phyloP scores from a whole-genome alignment of 92 coral and sea anemone species.

The Porites rus region DNA sequence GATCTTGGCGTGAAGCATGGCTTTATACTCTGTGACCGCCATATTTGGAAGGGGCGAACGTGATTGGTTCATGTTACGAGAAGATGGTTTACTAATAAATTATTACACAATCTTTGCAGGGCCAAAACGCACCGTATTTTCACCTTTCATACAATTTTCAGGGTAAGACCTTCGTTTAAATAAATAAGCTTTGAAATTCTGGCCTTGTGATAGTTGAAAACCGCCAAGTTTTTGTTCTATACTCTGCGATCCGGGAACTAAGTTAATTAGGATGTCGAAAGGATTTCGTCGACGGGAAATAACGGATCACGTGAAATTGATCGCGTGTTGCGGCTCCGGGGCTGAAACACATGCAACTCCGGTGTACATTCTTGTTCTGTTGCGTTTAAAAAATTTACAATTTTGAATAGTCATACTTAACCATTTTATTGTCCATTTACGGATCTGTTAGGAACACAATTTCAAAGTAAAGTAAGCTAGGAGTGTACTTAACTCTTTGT shows the following conservation, averaged over 20 bases:
- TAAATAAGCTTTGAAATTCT: too few species aligned
- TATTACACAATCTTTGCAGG: neutral
- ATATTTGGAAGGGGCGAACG: slow-evolving; percentile 42
- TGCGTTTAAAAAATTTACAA: too few species aligned
- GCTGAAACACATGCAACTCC: neutral
- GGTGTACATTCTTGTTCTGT: too few species aligned
- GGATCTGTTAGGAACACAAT: too few species aligned
- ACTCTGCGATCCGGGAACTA: slow-evolving; percentile 8
- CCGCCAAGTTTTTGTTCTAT: too few species aligned
- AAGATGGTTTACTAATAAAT: neutral
- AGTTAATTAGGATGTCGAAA: neutral
- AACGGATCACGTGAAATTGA: slow-evolving; percentile 45
- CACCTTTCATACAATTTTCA: neutral
- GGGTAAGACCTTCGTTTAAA: neutral
- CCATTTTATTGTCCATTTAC: too few species aligned
- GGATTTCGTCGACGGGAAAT: slow-evolving; percentile 31
- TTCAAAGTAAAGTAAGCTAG: too few species aligned
- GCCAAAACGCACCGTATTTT: too few species aligned
- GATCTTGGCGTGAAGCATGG: neutral
- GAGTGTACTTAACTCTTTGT: too few species aligned
- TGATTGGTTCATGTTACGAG: slow-evolving; percentile 21
- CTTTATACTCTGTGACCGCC: slow-evolving; percentile 40
- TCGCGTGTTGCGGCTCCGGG: neutral
- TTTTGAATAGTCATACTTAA: too few species aligned
- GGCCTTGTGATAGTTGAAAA: too few species aligned